Conservation (phyloP, 2,113 vertebrate species). For the Sapayoa aenigma region DNA sequence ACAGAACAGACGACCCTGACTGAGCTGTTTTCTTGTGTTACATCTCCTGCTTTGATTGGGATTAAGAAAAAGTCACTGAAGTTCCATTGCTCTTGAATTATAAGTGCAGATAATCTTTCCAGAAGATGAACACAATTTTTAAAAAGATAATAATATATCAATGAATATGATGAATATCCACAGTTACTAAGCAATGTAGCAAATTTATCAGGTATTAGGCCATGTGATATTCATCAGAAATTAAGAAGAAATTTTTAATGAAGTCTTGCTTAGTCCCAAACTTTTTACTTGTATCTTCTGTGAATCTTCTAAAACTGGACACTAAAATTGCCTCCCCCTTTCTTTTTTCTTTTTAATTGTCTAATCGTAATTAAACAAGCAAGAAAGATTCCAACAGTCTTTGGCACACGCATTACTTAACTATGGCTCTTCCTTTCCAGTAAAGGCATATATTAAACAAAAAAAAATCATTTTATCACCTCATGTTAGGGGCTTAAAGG, state of each 20-base stretch:
- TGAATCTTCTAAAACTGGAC: background rate
- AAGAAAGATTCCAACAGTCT: background rate
- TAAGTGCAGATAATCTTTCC: background rate
- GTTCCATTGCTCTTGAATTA: background rate
- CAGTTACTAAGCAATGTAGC: background rate
- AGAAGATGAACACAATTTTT: background rate
- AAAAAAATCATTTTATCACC: background rate
- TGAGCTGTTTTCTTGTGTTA: background rate
- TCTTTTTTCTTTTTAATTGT: background rate
- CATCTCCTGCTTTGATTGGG: background rate
- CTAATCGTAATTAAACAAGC: background rate
- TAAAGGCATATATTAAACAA: background rate
- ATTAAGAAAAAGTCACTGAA: background rate
- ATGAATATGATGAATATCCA: background rate
- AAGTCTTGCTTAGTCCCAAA: background rate
- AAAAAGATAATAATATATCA: background rate
- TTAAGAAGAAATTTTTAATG: background rate
- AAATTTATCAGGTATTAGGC: background rate
- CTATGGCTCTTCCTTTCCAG: background rate
- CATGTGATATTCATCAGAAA: background rate
- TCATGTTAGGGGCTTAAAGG: background rate
- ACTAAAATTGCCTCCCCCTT: background rate
- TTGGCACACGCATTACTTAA: background rate
- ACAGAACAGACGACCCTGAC: background rate
- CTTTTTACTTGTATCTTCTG: background rate